Evolutionary conservation across 2,888 invertebrate genomes (phyloP), one percentile per base, ranked within the genome.

Genomic region (Hofmannophila pseudospretella): DNA sequence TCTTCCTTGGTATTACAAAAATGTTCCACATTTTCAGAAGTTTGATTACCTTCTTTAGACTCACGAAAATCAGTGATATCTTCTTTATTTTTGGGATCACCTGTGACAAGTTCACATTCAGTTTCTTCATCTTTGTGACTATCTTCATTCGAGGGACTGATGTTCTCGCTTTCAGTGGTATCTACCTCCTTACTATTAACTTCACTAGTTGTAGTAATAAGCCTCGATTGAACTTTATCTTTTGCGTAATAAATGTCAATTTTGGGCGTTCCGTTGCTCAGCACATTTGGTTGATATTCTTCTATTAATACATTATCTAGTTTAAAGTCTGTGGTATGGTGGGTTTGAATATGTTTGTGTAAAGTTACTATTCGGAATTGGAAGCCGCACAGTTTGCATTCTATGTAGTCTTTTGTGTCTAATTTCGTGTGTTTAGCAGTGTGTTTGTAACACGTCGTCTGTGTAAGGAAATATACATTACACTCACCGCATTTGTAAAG

Each of bases 371-470:
- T 51, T 1, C 67, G 60, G 34, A 78, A 74, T 35, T 73, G 75
- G 1, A 74, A 49, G 2, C 62, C 55, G 29, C 78, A 78, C 0
- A 76, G 41, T 26, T 78, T 77, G 32, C 78, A 78, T 7, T 60
- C 67, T 2, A 75, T 76, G 31, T 59, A 77, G 1, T 60, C 52
- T n/a, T 54, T 69, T 0, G 64, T 44, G 4, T 75, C 61, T 3
- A 77, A 36, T 0, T 39, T 27, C 7, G 30, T 37, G 7, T 78
- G 77, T 7, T 49, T 42, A 0, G 36, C 5, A 0, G 48, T 47
- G 12, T 78, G 78, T 7, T 64, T 57, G 2, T 53, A 58, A 27
- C 74, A 76, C 2, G 55, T 43, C 0, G 36, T 45, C 1, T 56
- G 56, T 0, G 50, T 54, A 1, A 69, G 8, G 11, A 59, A 78